Evolutionary conservation across 2,888 invertebrate genomes (phyloP).

Genomic region (Magallana nippona): DNA sequence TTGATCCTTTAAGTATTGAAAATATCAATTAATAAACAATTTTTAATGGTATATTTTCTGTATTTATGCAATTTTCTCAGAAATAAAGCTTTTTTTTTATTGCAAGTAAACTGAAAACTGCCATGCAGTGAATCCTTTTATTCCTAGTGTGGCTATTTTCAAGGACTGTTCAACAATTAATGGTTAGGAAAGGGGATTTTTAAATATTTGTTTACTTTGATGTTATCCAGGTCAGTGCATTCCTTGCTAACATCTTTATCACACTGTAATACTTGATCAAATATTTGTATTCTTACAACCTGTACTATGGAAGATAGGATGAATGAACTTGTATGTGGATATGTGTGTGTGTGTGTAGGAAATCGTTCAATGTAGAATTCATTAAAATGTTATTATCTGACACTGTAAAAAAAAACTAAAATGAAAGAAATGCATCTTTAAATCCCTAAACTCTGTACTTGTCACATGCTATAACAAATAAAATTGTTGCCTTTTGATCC

Average conservation of each 20-base stretch:
- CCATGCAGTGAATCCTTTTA: no score
- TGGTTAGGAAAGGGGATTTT: background rate
- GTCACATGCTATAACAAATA: constrained; percentile 9
- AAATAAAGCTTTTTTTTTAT: no score
- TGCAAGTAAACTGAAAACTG: no score
- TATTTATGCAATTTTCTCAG: no score
- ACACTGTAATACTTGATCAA: background rate
- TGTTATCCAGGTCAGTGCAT: background rate
- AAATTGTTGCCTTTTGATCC: background rate
- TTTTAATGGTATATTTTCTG: no score
- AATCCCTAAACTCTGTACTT: background rate
- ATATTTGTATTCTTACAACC: constrained; percentile 21
- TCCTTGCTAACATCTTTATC: background rate
- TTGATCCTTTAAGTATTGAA: no score
- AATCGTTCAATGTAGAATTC: no score
- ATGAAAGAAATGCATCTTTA: background rate
- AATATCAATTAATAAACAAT: no score
- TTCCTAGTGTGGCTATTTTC: no score
- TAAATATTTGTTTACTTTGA: constrained; percentile 15
- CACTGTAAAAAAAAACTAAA: no score
- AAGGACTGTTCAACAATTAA: background rate
- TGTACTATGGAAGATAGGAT: background rate
- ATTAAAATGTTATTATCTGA: no score
- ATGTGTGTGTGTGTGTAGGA: background rate
- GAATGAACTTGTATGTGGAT: background rate